A percentile compares a stretch with the other conserved stretches of the same genome.
phyloP scores from a whole-genome alignment of 1,140 invertebrate genomes.

The Euglossa dilemma region DNA sequence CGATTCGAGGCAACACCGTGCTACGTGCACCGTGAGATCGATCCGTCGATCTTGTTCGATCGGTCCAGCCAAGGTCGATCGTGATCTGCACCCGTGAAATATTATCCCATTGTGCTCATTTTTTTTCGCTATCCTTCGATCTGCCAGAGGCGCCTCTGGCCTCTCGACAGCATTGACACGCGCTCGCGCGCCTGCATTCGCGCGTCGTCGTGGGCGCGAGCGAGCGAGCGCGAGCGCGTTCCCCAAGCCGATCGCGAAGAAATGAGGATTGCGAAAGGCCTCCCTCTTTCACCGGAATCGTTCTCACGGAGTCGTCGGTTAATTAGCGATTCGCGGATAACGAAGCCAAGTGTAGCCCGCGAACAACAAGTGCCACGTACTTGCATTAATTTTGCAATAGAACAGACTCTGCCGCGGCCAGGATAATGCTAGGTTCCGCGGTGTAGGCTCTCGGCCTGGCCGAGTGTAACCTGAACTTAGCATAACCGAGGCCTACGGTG shows the following conservation, averaged over 20 bases:
- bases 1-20: constrained; percentile 24
- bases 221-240: too few relatives aligned
- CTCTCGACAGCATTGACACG: constrained; percentile 37
- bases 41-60: constrained; percentile 59
- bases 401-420: not conserved
- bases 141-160: not conserved
- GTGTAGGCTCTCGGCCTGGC: not conserved
- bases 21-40: constrained; percentile 48
- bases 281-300: constrained; percentile 14
- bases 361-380: constrained; percentile 31
- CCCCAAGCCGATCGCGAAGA: not conserved
- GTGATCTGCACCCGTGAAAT: constrained; percentile 72
- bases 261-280: constrained; percentile 20
- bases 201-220: not conserved
- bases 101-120: constrained; percentile 69
- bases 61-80: constrained; percentile 60
- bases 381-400: constrained; percentile 41
- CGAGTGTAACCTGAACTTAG: constrained; percentile 17
- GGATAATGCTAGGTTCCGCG: not conserved
- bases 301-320: constrained; percentile 33
- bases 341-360: constrained; percentile 21
- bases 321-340: constrained; percentile 45
- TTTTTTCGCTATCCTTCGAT: constrained; percentile 40
- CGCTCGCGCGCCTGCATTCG: not conserved
- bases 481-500: constrained; percentile 8